Conservation (phyloP, 2,888 invertebrate genomes). For the Parnassius orleans region DNA sequence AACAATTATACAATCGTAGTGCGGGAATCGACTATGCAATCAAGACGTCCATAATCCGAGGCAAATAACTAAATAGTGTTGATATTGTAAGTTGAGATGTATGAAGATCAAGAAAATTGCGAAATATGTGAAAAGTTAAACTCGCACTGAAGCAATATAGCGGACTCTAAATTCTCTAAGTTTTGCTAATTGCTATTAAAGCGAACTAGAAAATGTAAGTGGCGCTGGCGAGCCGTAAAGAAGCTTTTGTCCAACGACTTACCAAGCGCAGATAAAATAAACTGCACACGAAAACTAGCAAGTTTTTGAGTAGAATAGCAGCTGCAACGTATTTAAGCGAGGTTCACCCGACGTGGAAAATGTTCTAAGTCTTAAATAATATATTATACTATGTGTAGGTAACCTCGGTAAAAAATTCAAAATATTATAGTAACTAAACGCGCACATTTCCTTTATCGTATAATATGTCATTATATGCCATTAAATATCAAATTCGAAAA, state of each 20-base stretch:
- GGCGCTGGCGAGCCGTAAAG: conserved; percentile 14
- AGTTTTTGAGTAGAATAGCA: conserved; percentile 27
- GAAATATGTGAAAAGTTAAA: no score
- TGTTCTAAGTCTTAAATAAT: conserved; percentile 25
- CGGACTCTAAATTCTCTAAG: no score
- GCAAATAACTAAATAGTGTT: no score
- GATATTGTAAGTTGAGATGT: no score
- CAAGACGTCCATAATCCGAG: no score
- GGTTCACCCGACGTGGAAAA: conserved; percentile 23
- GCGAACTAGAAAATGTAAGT: conserved; percentile 2
- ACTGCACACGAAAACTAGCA: conserved; percentile 22
- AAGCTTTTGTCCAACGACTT: conserved; percentile 21
- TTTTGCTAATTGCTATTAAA: conserved; percentile 7
- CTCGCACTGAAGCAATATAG: no score
- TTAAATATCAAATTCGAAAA: no score
- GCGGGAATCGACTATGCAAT: no score
- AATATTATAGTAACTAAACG: conserved; percentile 13
- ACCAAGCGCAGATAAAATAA: conserved; percentile 26
- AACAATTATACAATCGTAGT: no score
- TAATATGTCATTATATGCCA: no score
- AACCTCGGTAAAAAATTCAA: conserved; percentile 14
- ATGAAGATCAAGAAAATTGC: no score
- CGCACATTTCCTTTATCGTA: conserved; percentile 3
- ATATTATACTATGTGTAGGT: conserved; percentile 11
- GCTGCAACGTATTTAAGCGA: conserved; percentile 25